These are phyloP conservation scores for Tetheella fluctuosa DNA, from an alignment of 2,888 invertebrate genomes.

Conservation along the genomic window DNA sequence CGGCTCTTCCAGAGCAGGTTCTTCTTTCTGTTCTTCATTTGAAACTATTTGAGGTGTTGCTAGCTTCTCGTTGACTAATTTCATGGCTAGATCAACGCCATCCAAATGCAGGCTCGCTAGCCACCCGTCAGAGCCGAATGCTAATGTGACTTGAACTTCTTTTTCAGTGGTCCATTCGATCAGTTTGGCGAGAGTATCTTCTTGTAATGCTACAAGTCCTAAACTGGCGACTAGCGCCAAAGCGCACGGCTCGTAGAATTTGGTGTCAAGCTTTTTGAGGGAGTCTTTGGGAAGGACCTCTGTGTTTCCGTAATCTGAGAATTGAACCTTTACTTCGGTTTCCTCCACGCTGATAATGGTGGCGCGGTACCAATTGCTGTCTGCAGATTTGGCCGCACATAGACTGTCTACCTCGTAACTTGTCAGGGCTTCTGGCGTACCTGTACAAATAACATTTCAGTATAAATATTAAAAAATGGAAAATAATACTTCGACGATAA, in stretches of 20 bases:
- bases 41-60: conserved; percentile 60
- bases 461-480: neutral
- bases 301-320: conserved; percentile 88
- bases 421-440: conserved; percentile 64
- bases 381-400: conserved; percentile 86
- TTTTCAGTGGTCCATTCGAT: conserved; percentile 76
- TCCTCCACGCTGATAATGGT: conserved; percentile 76
- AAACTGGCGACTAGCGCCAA: conserved; percentile 69
- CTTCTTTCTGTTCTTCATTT: conserved; percentile 45
- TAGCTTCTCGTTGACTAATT: conserved; percentile 70
- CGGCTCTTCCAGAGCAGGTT: conserved; percentile 53
- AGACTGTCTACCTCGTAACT: conserved; percentile 77
- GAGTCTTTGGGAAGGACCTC: conserved; percentile 80
- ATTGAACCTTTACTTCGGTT: conserved; percentile 79
- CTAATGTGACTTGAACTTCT: conserved; percentile 81
- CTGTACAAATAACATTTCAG: conserved; percentile 39
- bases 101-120: conserved; percentile 78
- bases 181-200: conserved; percentile 62
- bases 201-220: conserved; percentile 68
- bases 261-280: conserved; percentile 76
- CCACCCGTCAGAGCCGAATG: conserved; percentile 83
- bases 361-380: conserved; percentile 89
- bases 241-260: conserved; percentile 73
- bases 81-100: conserved; percentile 79
- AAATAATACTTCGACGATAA: too few relatives aligned